Base-by-base conservation (phyloP, 2,888 invertebrate species). In the Exephanes ischioxanthus region DNA sequence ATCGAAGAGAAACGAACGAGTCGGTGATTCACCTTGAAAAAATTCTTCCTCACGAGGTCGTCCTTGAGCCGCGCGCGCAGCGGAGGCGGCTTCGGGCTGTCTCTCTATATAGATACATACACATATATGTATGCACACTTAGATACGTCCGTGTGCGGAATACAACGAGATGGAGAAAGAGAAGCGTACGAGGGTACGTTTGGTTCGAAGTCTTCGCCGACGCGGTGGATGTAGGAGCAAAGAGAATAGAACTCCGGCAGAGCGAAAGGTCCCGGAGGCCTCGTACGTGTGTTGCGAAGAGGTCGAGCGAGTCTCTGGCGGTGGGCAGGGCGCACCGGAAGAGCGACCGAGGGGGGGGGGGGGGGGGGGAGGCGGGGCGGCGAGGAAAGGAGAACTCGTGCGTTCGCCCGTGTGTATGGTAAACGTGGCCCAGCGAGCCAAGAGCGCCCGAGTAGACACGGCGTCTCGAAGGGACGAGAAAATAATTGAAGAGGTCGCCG, bases 21-120 rank as follows among this genome's bases (percentile, higher is more conserved):
- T 77, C 83, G 88, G 88, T 90, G 90, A 91, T 90, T 92, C 89
- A 91, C 90, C 90, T 91, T 89, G 90, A 90, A 91, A 90, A 91
- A 90, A 91, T 90, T 88, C 88, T 90, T 87, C 89, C 90, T 89
- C 87, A 76, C 86, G 89, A 88, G 87, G 86, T 88, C 89, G 90
- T 90, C 88, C 91, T 90, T 91, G 90, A 71, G 76, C 76, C 76
- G 78, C 76, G 66, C 61, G 26, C 37, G 45, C 73, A 61, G 41
- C n/a, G 58, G 30, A 45, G 45, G 73, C 58, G 61, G 45, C 45
- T 45, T 45, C 41, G 53, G n/a, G 53, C 53, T 30, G 61, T 61
- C 30, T 30, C 53, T 53, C 16, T 53, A 3, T 11, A 41, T 5
- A 9, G 37, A 37, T 41, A 41, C 7, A 41, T 7, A 9, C 9